Evolutionary conservation across 2,113 vertebrate species (phyloP).

Genomic region (Strigops habroptila): DNA sequence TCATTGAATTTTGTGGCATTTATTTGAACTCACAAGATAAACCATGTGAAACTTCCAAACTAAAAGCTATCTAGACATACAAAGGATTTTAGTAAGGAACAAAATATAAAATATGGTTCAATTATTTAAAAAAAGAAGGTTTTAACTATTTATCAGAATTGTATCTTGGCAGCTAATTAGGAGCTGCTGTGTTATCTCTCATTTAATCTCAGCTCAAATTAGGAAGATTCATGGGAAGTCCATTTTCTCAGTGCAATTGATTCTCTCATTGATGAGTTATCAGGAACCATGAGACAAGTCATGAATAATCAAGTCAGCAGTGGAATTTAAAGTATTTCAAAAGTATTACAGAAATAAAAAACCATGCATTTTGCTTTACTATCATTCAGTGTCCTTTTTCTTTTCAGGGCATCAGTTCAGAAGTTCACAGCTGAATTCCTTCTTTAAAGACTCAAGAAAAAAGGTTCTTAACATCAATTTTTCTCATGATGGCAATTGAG

Average conservation of each 20-base stretch:
- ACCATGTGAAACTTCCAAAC: background rate
- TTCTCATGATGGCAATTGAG: background rate
- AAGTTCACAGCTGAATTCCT: background rate
- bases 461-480: background rate
- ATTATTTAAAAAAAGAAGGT: background rate
- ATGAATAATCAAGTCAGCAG: background rate
- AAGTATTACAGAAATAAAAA: background rate
- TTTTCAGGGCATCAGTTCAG: background rate
- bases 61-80: background rate
- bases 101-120: background rate
- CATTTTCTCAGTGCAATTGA: background rate
- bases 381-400: background rate
- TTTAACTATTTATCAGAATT: background rate
- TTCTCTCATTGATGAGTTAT: background rate
- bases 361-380: background rate
- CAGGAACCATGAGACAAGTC: background rate
- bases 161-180: conserved; percentile 33
- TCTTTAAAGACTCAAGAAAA: background rate
- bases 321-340: background rate
- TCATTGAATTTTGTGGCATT: conserved; percentile 24
- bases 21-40: conserved; percentile 37
- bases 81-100: background rate
- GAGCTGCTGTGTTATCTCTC: background rate
- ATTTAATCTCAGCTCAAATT: conserved; percentile 15
- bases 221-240: background rate